Evolutionary conservation across 2,113 vertebrate genomes (phyloP).

Genomic region (Jacana jacana): DNA sequence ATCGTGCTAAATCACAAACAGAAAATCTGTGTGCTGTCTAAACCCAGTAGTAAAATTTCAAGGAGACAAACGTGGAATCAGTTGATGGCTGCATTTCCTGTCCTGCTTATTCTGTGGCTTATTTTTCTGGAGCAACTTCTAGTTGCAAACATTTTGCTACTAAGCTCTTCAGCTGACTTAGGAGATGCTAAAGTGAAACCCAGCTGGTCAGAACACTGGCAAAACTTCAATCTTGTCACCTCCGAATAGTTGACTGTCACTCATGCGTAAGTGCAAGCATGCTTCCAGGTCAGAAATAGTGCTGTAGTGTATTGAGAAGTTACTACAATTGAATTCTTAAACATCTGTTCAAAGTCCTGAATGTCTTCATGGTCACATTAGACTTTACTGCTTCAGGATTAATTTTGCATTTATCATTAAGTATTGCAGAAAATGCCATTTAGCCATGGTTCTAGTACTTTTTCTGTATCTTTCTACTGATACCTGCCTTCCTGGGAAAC

Average conservation of each 20-base stretch:
- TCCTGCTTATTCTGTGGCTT: neutral
- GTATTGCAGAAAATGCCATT: neutral
- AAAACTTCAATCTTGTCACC: neutral
- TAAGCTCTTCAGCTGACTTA: neutral
- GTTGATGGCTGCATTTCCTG: neutral
- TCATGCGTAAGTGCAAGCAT: neutral
- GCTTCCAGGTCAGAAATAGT: neutral
- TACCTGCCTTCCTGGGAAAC: neutral
- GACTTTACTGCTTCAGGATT: neutral
- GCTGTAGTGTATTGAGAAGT: neutral
- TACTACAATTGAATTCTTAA: neutral
- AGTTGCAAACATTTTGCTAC: neutral
- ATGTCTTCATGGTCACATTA: neutral
- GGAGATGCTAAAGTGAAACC: neutral
- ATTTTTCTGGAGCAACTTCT: neutral
- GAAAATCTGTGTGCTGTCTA: neutral
- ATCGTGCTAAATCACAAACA: neutral
- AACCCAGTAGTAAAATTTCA: neutral
- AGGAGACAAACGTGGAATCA: neutral
- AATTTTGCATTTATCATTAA: neutral
- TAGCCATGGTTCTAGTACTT: neutral
- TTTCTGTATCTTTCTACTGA: neutral
- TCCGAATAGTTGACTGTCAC: neutral
- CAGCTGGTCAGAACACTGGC: neutral
- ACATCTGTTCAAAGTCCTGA: neutral